Conservation (phyloP, 35 echinoderm and acorn worm species). For the Hemicentrotus pulcherrimus region DNA sequence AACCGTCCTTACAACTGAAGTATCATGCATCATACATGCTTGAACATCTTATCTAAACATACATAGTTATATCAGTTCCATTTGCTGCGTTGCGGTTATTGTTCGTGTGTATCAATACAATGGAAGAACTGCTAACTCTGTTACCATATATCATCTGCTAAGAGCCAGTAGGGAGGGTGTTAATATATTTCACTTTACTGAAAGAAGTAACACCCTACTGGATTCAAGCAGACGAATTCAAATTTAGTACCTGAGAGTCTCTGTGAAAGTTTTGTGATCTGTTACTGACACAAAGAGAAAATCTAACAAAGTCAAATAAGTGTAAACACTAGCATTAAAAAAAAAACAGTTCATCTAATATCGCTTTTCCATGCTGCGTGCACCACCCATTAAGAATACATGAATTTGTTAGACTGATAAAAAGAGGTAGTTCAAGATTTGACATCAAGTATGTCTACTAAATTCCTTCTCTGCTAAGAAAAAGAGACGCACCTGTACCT, state of each 20-base stretch:
- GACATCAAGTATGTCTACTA: neutral
- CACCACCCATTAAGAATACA: neutral
- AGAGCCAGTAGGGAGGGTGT: neutral
- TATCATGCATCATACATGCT: no score
- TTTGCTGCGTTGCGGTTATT: neutral
- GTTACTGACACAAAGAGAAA: neutral
- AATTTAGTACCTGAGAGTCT: constrained; percentile 11
- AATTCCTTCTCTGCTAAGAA: neutral
- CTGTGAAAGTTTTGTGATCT: neutral
- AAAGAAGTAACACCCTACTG: neutral
- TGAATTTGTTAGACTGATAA: neutral
- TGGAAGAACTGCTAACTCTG: neutral
- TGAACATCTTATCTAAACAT: no score
- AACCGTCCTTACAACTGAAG: no score
- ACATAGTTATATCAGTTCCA: no score
- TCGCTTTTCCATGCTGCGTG: neutral
- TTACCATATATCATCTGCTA: neutral
- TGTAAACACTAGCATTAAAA: neutral
- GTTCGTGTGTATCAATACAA: neutral
- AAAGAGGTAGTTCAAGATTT: constrained; percentile 11
- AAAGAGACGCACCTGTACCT: neutral
- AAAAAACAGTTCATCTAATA: neutral
- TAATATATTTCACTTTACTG: neutral
- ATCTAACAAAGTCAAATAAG: neutral
- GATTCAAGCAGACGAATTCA: neutral